Conservation (phyloP, 2,888 invertebrate species). For the Argynnis bischoffii region DNA sequence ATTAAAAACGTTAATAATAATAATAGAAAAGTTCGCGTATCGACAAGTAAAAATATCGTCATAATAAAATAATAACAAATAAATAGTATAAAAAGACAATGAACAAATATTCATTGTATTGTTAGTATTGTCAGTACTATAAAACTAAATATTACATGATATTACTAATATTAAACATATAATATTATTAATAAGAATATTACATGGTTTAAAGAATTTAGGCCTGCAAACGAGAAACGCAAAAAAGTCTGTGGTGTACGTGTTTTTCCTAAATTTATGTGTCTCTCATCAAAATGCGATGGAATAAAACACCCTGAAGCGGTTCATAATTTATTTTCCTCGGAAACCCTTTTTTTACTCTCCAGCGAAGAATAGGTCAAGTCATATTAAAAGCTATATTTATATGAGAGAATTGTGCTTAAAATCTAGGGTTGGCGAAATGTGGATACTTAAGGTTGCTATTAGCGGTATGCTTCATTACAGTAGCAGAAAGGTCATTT, state of each 20-base stretch:
- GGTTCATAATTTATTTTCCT: constrained; percentile 40
- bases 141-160: too few species aligned
- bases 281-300: constrained; percentile 39
- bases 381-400: constrained; percentile 26
- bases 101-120: too few species aligned
- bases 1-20: too few species aligned
- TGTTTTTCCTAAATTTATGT: constrained; percentile 39
- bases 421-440: constrained; percentile 22
- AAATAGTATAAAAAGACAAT: too few species aligned
- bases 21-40: too few species aligned
- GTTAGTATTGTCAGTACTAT: too few species aligned
- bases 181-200: not conserved
- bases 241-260: constrained; percentile 34
- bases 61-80: too few species aligned
- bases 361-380: constrained; percentile 30
- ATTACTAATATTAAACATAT: too few species aligned
- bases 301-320: constrained; percentile 38
- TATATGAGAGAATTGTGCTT: constrained; percentile 21
- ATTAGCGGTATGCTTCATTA: constrained; percentile 18
- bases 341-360: constrained; percentile 36
- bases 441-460: constrained; percentile 18
- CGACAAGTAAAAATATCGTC: too few species aligned
- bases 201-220: constrained; percentile 27
- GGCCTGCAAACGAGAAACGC: constrained; percentile 14
- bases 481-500: not conserved